Percentiles rank a stretch among this genome's conserved stretches.
Evolutionary conservation across 2,888 invertebrate genomes (phyloP).

Genomic region (Coenonympha arcania): DNA sequence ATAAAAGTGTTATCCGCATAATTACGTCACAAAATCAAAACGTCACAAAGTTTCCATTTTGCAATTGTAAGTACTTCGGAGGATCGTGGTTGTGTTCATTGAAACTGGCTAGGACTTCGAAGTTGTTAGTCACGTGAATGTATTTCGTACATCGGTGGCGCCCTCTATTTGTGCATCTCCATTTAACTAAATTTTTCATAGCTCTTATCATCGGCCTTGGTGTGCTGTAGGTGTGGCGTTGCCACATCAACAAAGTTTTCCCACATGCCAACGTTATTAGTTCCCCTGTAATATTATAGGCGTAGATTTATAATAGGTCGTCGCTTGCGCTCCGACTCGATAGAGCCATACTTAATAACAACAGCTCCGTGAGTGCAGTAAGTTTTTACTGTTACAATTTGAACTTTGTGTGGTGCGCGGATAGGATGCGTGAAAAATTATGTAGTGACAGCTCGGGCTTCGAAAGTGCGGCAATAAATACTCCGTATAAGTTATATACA

Average conservation of each 20-base stretch:
- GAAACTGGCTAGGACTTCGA: conserved; percentile 13
- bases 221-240: conserved; percentile 29
- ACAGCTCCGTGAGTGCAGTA: no score
- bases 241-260: conserved; percentile 24
- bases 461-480: no score
- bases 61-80: conserved; percentile 21
- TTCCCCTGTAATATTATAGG: conserved; percentile 17
- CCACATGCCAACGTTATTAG: conserved; percentile 20
- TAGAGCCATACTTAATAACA: no score
- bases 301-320: no score
- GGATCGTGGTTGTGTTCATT: conserved; percentile 27
- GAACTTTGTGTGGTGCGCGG: no score
- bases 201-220: conserved; percentile 13
- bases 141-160: conserved; percentile 24
- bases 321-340: no score
- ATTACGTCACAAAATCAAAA: no score
- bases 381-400: no score
- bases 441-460: no score
- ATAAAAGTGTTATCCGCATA: no score
- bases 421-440: no score
- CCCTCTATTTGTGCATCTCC: conserved; percentile 28
- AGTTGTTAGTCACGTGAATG: conserved; percentile 16
- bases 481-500: no score
- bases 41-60: conserved; percentile 22
- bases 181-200: conserved; percentile 12